A percentile compares a stretch with the other conserved stretches of the same genome.
These are phyloP conservation scores for Tenthredo amoena DNA, from an alignment of 2,888 invertebrate genomes.

Conservation along the genomic window DNA sequence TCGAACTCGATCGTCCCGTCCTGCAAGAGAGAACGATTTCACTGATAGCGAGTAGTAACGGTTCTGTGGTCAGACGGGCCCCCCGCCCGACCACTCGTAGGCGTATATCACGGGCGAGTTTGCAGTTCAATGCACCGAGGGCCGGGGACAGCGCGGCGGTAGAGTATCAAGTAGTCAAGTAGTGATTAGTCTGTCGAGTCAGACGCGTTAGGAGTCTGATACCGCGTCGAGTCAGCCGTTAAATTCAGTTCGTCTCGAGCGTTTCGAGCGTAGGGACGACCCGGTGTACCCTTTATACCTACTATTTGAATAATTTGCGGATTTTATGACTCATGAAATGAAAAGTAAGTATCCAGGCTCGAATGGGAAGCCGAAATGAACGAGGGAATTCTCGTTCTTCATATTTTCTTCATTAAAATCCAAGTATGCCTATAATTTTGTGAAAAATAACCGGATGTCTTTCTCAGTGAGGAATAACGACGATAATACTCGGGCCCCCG, in stretches of 20 bases:
- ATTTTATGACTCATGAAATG: not conserved
- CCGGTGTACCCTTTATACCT: not conserved
- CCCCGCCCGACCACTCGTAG: not conserved
- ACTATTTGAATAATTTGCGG: not conserved
- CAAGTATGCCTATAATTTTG: not conserved
- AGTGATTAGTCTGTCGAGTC: not conserved
- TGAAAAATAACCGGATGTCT: slow-evolving; percentile 1
- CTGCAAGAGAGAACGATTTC: slow-evolving; percentile 80
- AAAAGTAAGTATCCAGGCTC: not conserved
- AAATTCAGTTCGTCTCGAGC: not conserved
- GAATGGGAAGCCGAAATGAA: not conserved
- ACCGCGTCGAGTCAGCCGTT: not conserved
- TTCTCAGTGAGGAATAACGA: not conserved
- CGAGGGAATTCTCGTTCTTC: not conserved
- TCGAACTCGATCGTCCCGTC: slow-evolving; percentile 99
- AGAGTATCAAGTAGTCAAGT: slow-evolving; percentile 14
- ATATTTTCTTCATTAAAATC: not conserved
- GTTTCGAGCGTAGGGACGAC: not conserved
- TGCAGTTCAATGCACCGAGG: not conserved
- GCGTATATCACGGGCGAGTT: not conserved
- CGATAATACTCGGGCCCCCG: not conserved
- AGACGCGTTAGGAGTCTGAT: not conserved
- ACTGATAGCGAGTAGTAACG: not conserved
- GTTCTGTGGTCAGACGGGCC: not conserved
- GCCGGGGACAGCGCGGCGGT: no score